Conservation (phyloP, 2,113 vertebrate genomes). For the Silurus glanis region DNA sequence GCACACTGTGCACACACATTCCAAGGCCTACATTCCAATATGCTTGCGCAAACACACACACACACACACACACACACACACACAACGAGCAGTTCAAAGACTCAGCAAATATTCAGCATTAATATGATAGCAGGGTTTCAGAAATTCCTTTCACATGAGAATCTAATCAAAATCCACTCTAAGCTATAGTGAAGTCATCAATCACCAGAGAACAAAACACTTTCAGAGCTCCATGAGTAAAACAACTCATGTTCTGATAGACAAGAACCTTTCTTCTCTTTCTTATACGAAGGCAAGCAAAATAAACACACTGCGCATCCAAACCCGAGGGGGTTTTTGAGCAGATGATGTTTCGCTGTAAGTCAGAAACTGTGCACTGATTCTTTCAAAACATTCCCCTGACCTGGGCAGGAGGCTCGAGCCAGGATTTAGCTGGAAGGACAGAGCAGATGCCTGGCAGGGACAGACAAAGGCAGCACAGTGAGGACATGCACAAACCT, state of each 20-base stretch:
- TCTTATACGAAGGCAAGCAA: not conserved
- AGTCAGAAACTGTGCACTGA: not conserved
- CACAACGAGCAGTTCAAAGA: not conserved
- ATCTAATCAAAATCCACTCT: not conserved
- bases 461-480: conserved; percentile 6
- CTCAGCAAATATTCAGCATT: conserved; percentile 38
- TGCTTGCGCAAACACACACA: conserved; percentile 18
- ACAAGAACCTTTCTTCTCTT: not conserved
- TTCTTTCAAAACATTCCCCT: not conserved
- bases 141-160: conserved; percentile 9
- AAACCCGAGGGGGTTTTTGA: not conserved
- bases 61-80: conserved; percentile 5
- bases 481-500: not conserved
- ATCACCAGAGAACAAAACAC: not conserved
- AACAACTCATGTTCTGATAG: not conserved
- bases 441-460: not conserved
- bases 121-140: conserved; percentile 22
- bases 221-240: not conserved
- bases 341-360: not conserved
- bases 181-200: not conserved
- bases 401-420: not conserved
- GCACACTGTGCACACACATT: conserved; percentile 35
- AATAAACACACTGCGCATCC: not conserved
- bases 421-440: conserved; percentile 9
- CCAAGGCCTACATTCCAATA: conserved; percentile 47